Percentiles rank a stretch among this genome's conserved stretches.
Conservation (phyloP, 2,113 vertebrate genomes). For the Raja brachyura region DNA sequence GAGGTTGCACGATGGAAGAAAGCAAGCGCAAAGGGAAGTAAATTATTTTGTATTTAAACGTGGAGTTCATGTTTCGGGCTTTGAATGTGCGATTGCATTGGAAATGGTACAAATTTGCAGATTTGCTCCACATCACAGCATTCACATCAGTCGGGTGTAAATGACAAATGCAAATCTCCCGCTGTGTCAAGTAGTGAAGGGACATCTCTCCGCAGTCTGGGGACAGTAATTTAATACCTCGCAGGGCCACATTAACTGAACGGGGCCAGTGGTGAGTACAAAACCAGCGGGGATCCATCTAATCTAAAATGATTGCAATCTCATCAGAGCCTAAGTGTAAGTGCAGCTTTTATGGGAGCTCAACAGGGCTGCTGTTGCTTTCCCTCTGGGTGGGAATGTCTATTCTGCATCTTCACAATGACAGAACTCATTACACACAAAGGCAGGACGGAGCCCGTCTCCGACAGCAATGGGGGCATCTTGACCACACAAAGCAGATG, state of each 20-base stretch:
- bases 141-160: conserved; percentile 14
- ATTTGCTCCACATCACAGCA: conserved; percentile 31
- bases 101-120: conserved; percentile 17
- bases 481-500: background rate
- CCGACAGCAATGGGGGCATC: background rate
- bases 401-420: background rate
- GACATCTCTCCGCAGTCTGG: conserved; percentile 5
- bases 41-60: background rate
- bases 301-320: conserved; percentile 36
- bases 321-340: background rate
- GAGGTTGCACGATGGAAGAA: background rate
- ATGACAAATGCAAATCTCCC: conserved; percentile 30
- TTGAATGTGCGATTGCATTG: background rate
- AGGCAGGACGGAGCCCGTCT: background rate
- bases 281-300: conserved; percentile 1
- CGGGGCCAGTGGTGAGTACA: conserved; percentile 12
- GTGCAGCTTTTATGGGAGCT: background rate
- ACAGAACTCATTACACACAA: conserved; percentile 23
- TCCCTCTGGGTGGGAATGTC: background rate
- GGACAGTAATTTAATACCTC: conserved; percentile 36
- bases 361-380: background rate
- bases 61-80: background rate
- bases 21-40: background rate
- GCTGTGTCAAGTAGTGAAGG: conserved; percentile 19
- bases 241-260: conserved; percentile 29